Evolutionary conservation across 2,888 invertebrate genomes (phyloP).

Genomic region (Pristionchus exspectatus): DNA sequence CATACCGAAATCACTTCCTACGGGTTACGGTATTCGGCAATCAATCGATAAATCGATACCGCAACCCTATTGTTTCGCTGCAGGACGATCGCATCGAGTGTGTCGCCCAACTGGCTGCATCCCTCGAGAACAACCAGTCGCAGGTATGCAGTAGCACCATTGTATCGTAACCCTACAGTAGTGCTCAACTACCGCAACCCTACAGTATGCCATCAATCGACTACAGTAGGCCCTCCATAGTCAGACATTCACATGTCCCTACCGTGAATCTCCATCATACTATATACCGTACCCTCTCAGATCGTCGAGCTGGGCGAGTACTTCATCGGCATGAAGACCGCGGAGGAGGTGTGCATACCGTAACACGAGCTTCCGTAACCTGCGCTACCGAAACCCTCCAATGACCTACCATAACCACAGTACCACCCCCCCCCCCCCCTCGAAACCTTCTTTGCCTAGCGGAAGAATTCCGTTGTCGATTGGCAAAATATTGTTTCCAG

Average conservation of each 20-base stretch:
- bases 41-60: not conserved
- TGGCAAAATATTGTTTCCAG: too few relatives aligned
- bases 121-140: conserved; percentile 2
- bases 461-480: too few relatives aligned
- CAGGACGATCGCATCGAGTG: conserved; percentile 12
- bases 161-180: too few relatives aligned
- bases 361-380: not conserved
- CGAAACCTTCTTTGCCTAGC: too few relatives aligned
- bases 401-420: too few relatives aligned
- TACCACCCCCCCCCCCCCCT: too few relatives aligned
- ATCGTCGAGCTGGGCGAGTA: conserved; percentile 18
- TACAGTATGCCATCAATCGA: not conserved
- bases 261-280: not conserved
- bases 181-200: too few relatives aligned
- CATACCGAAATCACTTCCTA: too few relatives aligned
- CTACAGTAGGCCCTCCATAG: too few relatives aligned
- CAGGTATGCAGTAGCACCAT: conserved; percentile 23
- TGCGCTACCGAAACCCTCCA: not conserved
- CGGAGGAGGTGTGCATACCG: not conserved
- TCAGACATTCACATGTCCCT: not conserved
- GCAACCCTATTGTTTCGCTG: not conserved
- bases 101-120: not conserved
- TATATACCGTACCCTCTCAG: not conserved
- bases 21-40: not conserved
- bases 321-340: conserved; percentile 46